These are phyloP conservation scores for Accipiter cooperii DNA, from an alignment of 2,113 vertebrate genomes.

Conservation along the genomic window DNA sequence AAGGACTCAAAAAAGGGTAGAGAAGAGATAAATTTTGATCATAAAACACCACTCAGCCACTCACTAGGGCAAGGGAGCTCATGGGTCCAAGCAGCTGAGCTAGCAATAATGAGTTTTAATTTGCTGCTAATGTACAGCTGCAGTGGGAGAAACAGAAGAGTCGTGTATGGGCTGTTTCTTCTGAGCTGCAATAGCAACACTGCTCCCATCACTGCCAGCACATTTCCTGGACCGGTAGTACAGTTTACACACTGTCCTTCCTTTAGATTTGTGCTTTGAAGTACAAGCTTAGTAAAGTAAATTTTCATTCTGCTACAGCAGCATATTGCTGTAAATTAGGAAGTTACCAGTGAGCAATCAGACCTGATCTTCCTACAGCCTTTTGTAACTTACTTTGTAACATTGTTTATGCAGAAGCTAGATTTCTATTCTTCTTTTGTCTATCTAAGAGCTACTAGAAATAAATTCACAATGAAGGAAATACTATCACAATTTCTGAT, in stretches of 20 bases:
- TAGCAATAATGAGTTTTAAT: neutral
- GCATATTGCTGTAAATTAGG: neutral
- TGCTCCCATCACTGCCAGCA: neutral
- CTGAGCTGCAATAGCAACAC: neutral
- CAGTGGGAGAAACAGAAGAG: neutral
- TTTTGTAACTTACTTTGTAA: neutral
- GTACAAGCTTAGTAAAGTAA: neutral
- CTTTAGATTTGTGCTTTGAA: neutral
- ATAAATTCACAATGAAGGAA: neutral
- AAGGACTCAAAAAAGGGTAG: neutral
- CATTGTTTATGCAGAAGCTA: neutral
- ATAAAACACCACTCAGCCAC: neutral
- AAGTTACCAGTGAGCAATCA: neutral
- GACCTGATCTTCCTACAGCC: neutral
- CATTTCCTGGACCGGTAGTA: neutral
- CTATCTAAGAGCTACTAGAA: neutral
- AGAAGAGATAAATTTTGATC: neutral
- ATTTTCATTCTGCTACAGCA: neutral
- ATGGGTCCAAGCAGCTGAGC: neutral
- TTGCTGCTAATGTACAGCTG: neutral
- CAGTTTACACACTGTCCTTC: neutral
- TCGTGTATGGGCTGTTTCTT: neutral
- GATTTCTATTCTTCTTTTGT: neutral
- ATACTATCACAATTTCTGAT: neutral
- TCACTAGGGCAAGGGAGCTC: neutral